Conservation (phyloP, 1,140 invertebrate genomes). For the Drosophila nigrodunni region DNA sequence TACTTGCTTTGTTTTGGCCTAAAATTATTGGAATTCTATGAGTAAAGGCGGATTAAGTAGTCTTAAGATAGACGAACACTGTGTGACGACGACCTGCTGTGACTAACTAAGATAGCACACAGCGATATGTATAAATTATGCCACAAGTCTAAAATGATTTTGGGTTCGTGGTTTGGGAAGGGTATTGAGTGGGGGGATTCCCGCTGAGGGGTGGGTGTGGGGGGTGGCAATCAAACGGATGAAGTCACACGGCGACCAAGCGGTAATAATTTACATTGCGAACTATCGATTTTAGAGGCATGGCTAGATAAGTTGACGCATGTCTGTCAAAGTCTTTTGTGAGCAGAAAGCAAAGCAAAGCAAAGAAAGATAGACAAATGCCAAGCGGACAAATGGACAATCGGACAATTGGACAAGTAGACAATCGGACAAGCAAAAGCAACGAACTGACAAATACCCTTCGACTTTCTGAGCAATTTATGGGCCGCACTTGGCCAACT, state of each 20-base stretch:
- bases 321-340: constrained; percentile 67
- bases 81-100: constrained; percentile 31
- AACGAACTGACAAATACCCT: constrained; percentile 78
- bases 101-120: constrained; percentile 57
- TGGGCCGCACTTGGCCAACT: constrained; percentile 71
- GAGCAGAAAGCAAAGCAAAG: constrained; percentile 31
- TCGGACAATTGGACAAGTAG: constrained; percentile 34
- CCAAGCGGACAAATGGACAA: constrained; percentile 16
- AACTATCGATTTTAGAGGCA: constrained; percentile 74
- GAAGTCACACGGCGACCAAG: constrained; percentile 64
- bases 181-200: neutral
- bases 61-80: constrained; percentile 53
- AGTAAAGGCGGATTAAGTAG: constrained; percentile 38
- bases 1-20: neutral
- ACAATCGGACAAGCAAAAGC: constrained; percentile 51
- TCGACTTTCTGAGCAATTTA: constrained; percentile 79
- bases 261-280: constrained; percentile 78
- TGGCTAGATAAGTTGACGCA: constrained; percentile 67
- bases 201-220: neutral
- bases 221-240: constrained; percentile 56
- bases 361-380: constrained; percentile 35
- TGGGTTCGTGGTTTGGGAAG: constrained; percentile 15
- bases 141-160: constrained; percentile 49
- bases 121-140: constrained; percentile 68
- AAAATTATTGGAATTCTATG: constrained; percentile 19